These are phyloP conservation scores for Dusona sp. DNA, from an alignment of 2,888 invertebrate genomes.

Conservation along the genomic window DNA sequence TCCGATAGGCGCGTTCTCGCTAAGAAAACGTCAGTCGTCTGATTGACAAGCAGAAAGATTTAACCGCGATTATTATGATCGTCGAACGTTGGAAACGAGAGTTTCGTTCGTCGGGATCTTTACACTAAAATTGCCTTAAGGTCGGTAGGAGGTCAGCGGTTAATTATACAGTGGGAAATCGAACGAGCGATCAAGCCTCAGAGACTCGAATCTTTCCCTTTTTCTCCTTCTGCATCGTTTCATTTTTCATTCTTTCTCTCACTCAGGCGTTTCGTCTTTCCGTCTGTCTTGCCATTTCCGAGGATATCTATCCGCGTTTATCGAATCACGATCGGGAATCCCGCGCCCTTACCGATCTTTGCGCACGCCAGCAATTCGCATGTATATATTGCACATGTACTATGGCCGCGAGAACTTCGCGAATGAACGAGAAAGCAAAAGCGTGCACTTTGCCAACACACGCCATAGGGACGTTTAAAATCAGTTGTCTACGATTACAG, in stretches of 20 bases:
- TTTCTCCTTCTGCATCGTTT: constrained; percentile 1
- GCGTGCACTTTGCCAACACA: constrained; percentile 53
- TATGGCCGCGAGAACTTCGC: constrained; percentile 37
- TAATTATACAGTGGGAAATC: constrained; percentile 82
- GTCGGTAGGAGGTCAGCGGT: constrained; percentile 82
- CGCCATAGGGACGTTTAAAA: constrained; percentile 67
- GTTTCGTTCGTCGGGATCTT: constrained; percentile 68
- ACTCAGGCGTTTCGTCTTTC: constrained; percentile 45
- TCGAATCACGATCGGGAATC: constrained; percentile 79
- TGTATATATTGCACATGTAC: constrained; percentile 23
- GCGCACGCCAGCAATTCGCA: constrained; percentile 50
- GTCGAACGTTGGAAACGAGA: constrained; percentile 69
- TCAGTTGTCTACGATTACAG: constrained; percentile 66
- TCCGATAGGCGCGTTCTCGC: constrained; percentile 46
- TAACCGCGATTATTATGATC: constrained; percentile 81
- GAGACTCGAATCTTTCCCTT: constrained; percentile 14
- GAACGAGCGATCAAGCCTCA: constrained; percentile 62
- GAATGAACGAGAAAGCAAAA: constrained; percentile 36
- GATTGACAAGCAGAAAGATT: constrained; percentile 81
- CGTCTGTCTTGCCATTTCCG: constrained; percentile 60
- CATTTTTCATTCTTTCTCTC: constrained; percentile 32
- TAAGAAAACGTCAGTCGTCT: constrained; percentile 77
- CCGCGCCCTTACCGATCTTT: constrained; percentile 56
- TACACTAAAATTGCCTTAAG: constrained; percentile 81
- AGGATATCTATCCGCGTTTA: constrained; percentile 83